Evolutionary conservation across 2,797 vertebrate genomes (phyloP).

Genomic region (Hydrolagus colliei): DNA sequence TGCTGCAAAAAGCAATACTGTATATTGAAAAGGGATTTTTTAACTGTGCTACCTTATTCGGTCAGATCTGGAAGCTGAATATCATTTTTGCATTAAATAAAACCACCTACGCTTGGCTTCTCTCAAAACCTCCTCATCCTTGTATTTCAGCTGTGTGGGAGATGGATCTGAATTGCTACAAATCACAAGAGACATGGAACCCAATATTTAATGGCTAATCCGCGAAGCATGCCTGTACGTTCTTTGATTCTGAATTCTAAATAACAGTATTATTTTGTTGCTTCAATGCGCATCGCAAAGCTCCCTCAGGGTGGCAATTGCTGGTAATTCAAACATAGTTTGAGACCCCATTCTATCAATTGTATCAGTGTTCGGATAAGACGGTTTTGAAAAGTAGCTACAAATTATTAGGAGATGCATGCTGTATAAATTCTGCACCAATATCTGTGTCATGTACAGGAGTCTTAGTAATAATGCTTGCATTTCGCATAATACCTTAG

Average conservation of each 20-base stretch:
- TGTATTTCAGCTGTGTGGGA: slow-evolving; percentile 13
- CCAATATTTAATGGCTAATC: slow-evolving; percentile 23
- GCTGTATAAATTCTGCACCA: background rate
- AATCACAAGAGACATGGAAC: slow-evolving; percentile 27
- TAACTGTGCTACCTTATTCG: background rate
- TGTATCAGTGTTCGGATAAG: background rate
- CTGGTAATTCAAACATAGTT: slow-evolving; percentile 1
- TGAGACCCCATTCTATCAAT: background rate
- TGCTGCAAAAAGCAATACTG: background rate
- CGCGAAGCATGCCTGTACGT: background rate
- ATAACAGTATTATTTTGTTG: slow-evolving; percentile 7
- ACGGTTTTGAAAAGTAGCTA: background rate
- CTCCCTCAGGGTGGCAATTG: slow-evolving; percentile 4
- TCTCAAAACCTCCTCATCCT: slow-evolving; percentile 1
- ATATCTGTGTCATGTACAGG: background rate
- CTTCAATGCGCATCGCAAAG: background rate
- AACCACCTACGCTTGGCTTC: background rate
- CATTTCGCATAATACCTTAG: no score
- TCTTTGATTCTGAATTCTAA: slow-evolving; percentile 11
- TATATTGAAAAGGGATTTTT: slow-evolving; percentile 17
- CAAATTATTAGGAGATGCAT: background rate
- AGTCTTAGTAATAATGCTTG: no score
- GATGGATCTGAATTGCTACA: slow-evolving; percentile 20
- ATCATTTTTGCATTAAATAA: background rate
- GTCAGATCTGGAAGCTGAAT: slow-evolving; percentile 12